Base-by-base conservation (phyloP, 2,888 invertebrate genomes). In the Dorcus parallelipipedus region DNA sequence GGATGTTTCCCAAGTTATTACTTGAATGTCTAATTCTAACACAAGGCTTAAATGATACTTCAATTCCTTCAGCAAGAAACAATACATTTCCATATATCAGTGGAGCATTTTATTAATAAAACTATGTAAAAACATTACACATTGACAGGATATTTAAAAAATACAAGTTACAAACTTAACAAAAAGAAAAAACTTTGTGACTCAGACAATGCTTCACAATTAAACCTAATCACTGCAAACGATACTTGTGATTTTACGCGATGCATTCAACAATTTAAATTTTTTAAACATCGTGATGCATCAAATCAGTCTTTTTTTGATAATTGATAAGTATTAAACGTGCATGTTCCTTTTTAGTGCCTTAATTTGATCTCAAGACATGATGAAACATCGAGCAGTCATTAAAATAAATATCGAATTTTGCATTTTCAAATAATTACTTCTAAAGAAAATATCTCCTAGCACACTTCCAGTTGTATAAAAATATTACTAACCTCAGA, bases 301-400 rank as follows among this genome's bases (percentile, higher is more conserved):
- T 52, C 47, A 56, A 56, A 56, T 56, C 56, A 56, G 56, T 56
- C 56, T 56, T 56, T 51, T 45, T 45, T 23, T 20, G 20, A 20
- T 23, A 45, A 45, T 33, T 33, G 26, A 33, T 33, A 33, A 33
- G 26, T 33, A 33, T 33, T 33, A 33, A 33, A 33, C 26, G 26
- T 20, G 45, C 23, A 23, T 20, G 17, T 9, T 23, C 45, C 20
- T 20, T 10, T 17, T 17, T 23, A 20, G 45, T n/a, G 45, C 17
- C 9, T 23, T 45, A 17, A 41, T 41, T 14, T 17, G 10, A 42
- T 14, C 5, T 42, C 4, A 42, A 14, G 42, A 10, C 17, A 10
- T 5, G 10, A 10, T 41, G 42, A 42, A 10, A 42, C 42, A 42
- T 14, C 42, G 14, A 8, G 42, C 42, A 4, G 7, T 33, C 26